These are phyloP conservation scores for Labeo catla DNA, from an alignment of 2,113 vertebrate species.

Conservation along the genomic window DNA sequence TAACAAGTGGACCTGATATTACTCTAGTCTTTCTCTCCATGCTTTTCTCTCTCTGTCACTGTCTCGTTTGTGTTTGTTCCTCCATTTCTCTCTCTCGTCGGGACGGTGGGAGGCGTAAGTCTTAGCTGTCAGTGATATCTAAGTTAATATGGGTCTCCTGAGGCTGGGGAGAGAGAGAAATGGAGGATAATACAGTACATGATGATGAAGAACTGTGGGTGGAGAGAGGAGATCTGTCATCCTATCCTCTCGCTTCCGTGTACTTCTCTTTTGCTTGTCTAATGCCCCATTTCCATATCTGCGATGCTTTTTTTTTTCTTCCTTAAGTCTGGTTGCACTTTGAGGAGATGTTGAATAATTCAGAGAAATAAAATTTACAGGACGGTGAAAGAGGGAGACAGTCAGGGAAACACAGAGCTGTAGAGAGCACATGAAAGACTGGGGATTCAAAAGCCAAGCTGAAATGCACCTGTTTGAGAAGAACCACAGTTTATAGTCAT, in stretches of 20 bases:
- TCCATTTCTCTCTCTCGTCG: not conserved
- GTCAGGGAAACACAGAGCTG: not conserved
- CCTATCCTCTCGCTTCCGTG: not conserved
- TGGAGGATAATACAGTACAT: slow-evolving; percentile 18
- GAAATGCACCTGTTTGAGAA: slow-evolving; percentile 10
- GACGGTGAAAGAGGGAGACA: not conserved
- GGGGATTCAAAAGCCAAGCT: not conserved
- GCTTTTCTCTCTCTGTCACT: not conserved
- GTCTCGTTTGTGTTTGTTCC: not conserved
- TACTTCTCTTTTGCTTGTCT: slow-evolving; percentile 13
- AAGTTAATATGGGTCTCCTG: slow-evolving; percentile 31
- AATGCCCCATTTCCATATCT: slow-evolving; percentile 30
- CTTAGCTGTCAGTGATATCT: not conserved
- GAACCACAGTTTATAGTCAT: not conserved
- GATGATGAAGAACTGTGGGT: slow-evolving; percentile 31
- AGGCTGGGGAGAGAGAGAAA: slow-evolving; percentile 33
- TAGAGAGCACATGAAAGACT: not conserved
- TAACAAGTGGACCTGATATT: not conserved
- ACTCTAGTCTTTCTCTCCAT: slow-evolving; percentile 23
- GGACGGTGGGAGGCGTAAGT: not conserved
- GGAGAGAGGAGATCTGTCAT: slow-evolving; percentile 19
- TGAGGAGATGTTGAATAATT: slow-evolving; percentile 19
- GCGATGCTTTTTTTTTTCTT: not conserved
- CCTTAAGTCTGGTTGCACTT: slow-evolving; percentile 32
- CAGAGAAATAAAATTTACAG: slow-evolving; percentile 12